phyloP scores from a whole-genome alignment of 2,888 invertebrate genomes.

The Lepidonotus clava region DNA sequence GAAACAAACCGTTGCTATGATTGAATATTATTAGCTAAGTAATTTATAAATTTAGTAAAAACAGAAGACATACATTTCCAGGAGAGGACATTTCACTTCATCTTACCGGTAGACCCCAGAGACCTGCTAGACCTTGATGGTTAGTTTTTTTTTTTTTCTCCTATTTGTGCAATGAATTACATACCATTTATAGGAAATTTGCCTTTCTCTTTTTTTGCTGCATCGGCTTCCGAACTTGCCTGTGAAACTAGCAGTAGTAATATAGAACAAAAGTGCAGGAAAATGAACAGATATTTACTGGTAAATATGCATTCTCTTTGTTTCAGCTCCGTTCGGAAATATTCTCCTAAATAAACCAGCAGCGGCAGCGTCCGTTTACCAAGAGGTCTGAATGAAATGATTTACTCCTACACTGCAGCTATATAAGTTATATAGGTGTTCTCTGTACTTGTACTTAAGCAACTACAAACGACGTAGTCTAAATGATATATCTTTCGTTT shows the following conservation, averaged over 20 bases:
- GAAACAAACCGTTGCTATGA: not conserved
- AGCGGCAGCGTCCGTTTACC: not conserved
- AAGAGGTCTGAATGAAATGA: not conserved
- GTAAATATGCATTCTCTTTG: not conserved
- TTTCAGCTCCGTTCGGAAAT: conserved; percentile 3
- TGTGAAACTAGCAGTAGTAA: not conserved
- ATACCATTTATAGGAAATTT: not conserved
- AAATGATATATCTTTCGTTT: not conserved
- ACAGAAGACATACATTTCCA: not conserved
- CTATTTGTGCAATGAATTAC: not conserved
- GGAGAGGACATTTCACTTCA: conserved; percentile 39
- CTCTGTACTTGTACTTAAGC: not conserved
- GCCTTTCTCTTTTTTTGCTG: not conserved
- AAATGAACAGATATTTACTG: not conserved
- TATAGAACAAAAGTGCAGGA: not conserved
- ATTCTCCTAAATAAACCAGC: conserved; percentile 6
- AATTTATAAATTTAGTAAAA: not conserved
- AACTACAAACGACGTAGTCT: not conserved
- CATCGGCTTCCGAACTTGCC: not conserved
- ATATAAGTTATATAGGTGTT: not conserved
- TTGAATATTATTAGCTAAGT: not conserved
- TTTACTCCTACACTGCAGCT: not conserved
- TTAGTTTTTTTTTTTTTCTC: not conserved
- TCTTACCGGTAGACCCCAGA: conserved; percentile 22
- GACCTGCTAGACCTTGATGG: conserved; percentile 31